These are phyloP conservation scores for Polyommatus icarus DNA, from an alignment of 2,888 invertebrate species.

Conservation along the genomic window DNA sequence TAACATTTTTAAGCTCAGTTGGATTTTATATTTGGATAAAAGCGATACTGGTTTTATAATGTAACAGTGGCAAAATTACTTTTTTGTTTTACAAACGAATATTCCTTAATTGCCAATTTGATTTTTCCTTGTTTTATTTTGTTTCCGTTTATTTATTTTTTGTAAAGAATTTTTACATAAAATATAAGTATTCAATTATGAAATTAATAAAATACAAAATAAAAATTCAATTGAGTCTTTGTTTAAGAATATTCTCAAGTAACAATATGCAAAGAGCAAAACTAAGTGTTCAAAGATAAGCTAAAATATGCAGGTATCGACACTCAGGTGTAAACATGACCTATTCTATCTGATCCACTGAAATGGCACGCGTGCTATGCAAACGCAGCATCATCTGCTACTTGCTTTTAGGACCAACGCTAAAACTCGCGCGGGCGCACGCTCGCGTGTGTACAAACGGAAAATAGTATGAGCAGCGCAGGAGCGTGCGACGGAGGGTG, in stretches of 20 bases:
- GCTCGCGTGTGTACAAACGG: too few species aligned
- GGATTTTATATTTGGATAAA: neutral
- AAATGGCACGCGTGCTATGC: neutral
- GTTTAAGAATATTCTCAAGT: neutral
- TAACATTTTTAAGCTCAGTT: neutral
- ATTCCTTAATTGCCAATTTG: neutral
- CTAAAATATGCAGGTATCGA: conserved; percentile 3
- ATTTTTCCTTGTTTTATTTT: neutral
- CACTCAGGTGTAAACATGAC: conserved; percentile 21
- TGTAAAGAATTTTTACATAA: neutral
- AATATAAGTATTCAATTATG: too few species aligned
- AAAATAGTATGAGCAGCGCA: too few species aligned
- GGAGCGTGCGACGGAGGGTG: too few species aligned
- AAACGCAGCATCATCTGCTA: neutral
- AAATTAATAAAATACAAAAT: too few species aligned
- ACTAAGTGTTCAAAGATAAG: neutral
- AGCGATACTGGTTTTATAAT: neutral
- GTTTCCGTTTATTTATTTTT: neutral
- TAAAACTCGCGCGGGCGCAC: too few species aligned
- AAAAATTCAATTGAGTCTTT: too few species aligned
- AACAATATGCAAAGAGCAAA: neutral
- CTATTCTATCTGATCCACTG: conserved; percentile 16
- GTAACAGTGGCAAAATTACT: neutral
- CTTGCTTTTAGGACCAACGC: too few species aligned
- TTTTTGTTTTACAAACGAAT: neutral